Conservation (phyloP, 2,113 vertebrate species). For the Neogobius melanostomus region DNA sequence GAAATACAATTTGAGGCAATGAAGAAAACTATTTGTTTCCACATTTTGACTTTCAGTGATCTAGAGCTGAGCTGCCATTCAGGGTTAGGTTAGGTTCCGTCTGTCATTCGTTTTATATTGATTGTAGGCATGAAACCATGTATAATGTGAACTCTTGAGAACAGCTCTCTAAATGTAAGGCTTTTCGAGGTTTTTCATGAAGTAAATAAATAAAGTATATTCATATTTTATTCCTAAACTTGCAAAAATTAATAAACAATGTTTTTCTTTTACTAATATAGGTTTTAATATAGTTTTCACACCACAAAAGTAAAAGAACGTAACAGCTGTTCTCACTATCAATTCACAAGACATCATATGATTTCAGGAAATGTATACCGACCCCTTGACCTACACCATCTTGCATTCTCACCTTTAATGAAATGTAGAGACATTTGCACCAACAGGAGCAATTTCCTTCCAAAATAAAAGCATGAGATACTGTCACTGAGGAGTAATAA, state of each 20-base stretch:
- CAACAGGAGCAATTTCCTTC: neutral
- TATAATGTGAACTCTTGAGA: neutral
- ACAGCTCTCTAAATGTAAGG: neutral
- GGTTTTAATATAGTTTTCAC: neutral
- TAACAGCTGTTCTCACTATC: neutral
- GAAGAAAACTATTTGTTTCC: neutral
- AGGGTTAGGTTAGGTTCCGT: neutral
- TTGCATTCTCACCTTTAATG: neutral
- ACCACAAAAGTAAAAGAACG: neutral
- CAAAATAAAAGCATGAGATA: neutral
- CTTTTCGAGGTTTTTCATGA: conserved; percentile 3
- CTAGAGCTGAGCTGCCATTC: neutral
- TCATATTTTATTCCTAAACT: neutral
- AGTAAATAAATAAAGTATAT: neutral
- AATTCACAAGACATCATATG: neutral
- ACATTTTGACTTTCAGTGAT: neutral
- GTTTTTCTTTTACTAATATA: neutral
- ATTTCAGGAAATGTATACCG: neutral
- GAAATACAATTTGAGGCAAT: neutral
- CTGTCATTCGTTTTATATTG: neutral
- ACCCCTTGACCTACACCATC: neutral
- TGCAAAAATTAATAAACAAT: neutral
- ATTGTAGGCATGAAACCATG: neutral
- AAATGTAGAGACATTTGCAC: conserved; percentile 1
- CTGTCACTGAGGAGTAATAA: neutral